Conservation (phyloP, 2,888 invertebrate species). For the Pterobdella sp. region DNA sequence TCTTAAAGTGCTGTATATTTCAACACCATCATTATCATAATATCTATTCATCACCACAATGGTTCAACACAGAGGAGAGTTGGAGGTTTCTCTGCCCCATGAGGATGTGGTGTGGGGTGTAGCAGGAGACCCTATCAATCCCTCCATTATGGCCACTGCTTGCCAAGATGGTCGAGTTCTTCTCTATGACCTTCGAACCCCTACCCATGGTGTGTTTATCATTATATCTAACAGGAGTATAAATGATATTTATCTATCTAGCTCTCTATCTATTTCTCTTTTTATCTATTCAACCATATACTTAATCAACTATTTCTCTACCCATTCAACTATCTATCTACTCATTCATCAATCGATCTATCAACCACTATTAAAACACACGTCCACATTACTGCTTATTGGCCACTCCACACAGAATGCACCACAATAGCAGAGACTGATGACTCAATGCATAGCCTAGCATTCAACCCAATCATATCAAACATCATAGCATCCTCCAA, state of each 20-base stretch:
- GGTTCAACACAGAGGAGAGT: constrained; percentile 40
- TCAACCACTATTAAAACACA: too few relatives aligned
- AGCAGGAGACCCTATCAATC: constrained; percentile 75
- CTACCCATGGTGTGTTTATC: constrained; percentile 45
- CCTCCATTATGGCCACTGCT: constrained; percentile 75
- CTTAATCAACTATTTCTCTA: neutral
- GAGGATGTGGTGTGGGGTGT: constrained; percentile 83
- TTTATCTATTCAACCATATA: neutral
- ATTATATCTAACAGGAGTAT: neutral
- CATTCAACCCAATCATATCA: constrained; percentile 78
- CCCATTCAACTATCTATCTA: neutral
- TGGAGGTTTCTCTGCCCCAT: constrained; percentile 66
- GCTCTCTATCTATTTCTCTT: neutral
- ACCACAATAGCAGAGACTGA: constrained; percentile 7
- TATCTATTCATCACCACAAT: neutral
- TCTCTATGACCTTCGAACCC: constrained; percentile 72
- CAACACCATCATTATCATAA: neutral
- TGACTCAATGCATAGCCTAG: constrained; percentile 80
- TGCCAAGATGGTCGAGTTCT: constrained; percentile 83
- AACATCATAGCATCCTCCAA: constrained; percentile 78
- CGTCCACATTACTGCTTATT: neutral
- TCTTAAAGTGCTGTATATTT: too few relatives aligned
- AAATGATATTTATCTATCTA: neutral
- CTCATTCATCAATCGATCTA: too few relatives aligned
- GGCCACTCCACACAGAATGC: constrained; percentile 52